A percentile compares a stretch with the other conserved stretches of the same genome.
phyloP scores from a whole-genome alignment of 2,888 invertebrate genomes.

The Archaeoteleia sp. region DNA sequence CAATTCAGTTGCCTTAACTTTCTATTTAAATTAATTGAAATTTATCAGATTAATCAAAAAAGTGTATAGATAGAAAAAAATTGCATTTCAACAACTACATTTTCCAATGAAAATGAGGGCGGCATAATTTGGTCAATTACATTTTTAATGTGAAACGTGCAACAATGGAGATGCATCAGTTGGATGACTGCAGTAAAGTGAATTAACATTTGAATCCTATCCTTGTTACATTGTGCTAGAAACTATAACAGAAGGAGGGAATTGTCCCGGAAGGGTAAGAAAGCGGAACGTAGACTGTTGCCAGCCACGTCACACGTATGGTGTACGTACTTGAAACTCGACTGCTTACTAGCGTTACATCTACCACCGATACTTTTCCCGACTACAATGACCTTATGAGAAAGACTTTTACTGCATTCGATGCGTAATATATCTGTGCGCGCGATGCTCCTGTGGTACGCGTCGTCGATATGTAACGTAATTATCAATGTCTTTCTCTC shows the following conservation, averaged over 20 bases:
- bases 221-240: conserved; percentile 55
- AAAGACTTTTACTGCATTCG: conserved; percentile 48
- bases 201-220: conserved; percentile 49
- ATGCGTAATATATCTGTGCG: conserved; percentile 28
- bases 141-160: conserved; percentile 13
- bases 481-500: conserved; percentile 20
- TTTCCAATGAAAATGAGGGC: too few species aligned
- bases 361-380: conserved; percentile 45
- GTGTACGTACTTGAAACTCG: conserved; percentile 59
- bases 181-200: conserved; percentile 23
- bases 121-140: conserved; percentile 37
- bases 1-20: too few species aligned
- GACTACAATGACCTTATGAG: conserved; percentile 47
- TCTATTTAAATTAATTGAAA: too few species aligned
- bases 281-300: conserved; percentile 70
- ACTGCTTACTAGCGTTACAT: conserved; percentile 53
- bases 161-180: conserved; percentile 14
- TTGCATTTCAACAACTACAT: too few species aligned
- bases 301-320: conserved; percentile 55
- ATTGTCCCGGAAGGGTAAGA: conserved; percentile 73
- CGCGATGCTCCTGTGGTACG: neutral
- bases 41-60: too few species aligned
- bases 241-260: conserved; percentile 57
- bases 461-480: conserved; percentile 30
- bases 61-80: too few species aligned